Conservation (phyloP, 2,113 vertebrate genomes). For the rabbit (Oryctolagus cuniculus) region DNA sequence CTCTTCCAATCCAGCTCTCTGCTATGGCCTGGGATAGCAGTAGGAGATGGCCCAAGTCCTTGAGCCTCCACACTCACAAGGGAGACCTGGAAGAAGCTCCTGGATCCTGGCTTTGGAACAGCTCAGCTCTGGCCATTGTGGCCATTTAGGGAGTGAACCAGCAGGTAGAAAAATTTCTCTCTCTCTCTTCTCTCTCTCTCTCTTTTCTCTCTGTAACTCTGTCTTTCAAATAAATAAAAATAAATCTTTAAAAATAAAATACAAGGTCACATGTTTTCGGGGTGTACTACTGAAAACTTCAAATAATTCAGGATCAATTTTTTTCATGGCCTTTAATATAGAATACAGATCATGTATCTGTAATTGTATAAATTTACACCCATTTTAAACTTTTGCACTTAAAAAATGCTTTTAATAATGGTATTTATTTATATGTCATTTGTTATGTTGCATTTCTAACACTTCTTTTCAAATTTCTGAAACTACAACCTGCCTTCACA, state of each 20-base stretch:
- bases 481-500: neutral
- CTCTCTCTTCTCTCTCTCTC: no score
- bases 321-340: neutral
- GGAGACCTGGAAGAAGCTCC: no score
- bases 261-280: neutral
- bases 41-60: no score
- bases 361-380: neutral
- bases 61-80: no score
- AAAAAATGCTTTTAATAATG: neutral
- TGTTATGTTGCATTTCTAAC: neutral
- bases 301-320: constrained; percentile 21
- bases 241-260: neutral
- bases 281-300: neutral
- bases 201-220: no score
- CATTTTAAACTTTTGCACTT: neutral
- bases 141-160: no score
- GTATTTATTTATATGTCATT: neutral
- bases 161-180: no score
- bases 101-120: no score
- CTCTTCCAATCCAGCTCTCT: no score
- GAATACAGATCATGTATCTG: neutral
- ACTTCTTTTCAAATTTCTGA: neutral
- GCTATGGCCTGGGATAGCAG: no score
- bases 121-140: no score
- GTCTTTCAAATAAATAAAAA: no score